These are phyloP conservation scores for Scaptodrosophila lebanonensis DNA, from an alignment of 1,140 invertebrate genomes.

Conservation along the genomic window DNA sequence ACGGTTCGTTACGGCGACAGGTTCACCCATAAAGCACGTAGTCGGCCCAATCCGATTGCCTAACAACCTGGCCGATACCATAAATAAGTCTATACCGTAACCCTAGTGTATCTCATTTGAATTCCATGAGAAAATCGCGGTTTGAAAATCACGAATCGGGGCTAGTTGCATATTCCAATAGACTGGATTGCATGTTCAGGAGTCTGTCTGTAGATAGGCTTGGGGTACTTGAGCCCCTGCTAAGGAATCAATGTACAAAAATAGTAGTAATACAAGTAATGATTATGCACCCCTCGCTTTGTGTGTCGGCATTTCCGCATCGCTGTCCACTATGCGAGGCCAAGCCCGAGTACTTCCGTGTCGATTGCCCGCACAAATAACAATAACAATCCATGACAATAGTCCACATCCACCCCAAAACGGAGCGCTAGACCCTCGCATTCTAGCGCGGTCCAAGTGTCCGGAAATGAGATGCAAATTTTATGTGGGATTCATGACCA, in stretches of 20 bases:
- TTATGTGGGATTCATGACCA: constrained; percentile 70
- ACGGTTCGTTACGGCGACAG: constrained; percentile 23
- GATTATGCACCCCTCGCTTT: constrained; percentile 61
- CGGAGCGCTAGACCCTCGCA: constrained; percentile 43
- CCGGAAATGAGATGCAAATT: constrained; percentile 77
- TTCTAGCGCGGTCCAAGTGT: constrained; percentile 57
- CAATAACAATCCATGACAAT: not conserved
- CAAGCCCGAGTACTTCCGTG: constrained; percentile 27
- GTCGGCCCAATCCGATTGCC: too few species aligned
- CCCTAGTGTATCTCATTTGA: constrained; percentile 44
- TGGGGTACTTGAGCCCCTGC: constrained; percentile 13
- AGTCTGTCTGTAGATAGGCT: too few species aligned
- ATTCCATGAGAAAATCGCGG: constrained; percentile 60
- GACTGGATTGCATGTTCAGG: too few species aligned
- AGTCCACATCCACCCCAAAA: constrained; percentile 25
- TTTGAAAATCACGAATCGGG: too few species aligned
- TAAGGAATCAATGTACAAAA: constrained; percentile 39
- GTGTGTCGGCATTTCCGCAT: constrained; percentile 63
- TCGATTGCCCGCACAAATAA: constrained; percentile 36
- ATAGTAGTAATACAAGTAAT: too few species aligned
- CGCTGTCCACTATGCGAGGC: too few species aligned
- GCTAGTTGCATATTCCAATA: not conserved
- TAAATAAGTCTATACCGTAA: constrained; percentile 50
- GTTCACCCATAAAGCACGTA: constrained; percentile 50
- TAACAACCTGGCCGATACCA: constrained; percentile 26